These are phyloP conservation scores for Pristionchus japonicus DNA, from an alignment of 2,888 invertebrate genomes.

Conservation along the genomic window DNA sequence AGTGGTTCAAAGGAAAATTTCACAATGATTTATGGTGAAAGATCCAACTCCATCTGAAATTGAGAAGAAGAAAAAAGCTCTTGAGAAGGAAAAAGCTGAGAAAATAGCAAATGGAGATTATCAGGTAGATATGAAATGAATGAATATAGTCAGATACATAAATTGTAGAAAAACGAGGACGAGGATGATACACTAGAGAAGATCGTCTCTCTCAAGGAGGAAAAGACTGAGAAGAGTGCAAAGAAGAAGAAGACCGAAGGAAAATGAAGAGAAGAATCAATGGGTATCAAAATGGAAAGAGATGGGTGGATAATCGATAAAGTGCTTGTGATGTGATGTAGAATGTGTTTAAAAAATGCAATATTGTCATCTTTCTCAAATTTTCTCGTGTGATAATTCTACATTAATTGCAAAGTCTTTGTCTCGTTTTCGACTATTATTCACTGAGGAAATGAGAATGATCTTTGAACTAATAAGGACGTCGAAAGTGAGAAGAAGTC, in stretches of 20 bases:
- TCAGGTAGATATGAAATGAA: neutral
- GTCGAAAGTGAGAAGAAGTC: too few relatives aligned
- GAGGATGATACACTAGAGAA: slow-evolving; percentile 14
- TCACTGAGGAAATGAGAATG: too few relatives aligned
- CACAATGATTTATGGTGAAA: neutral
- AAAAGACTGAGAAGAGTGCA: slow-evolving; percentile 5
- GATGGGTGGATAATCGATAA: slow-evolving; percentile 6
- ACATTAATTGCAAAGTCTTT: too few relatives aligned
- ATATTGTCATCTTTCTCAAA: neutral
- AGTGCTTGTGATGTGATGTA: neutral
- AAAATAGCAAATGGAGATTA: slow-evolving; percentile 16
- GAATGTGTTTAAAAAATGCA: neutral
- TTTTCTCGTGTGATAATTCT: too few relatives aligned
- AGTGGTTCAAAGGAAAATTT: neutral
- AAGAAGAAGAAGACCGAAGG: neutral
- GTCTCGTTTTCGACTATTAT: too few relatives aligned
- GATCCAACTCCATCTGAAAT: neutral
- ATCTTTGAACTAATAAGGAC: too few relatives aligned
- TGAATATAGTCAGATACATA: neutral
- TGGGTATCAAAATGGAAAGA: neutral
- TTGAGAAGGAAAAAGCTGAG: neutral
- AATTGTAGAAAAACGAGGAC: neutral
- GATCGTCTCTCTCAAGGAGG: neutral
- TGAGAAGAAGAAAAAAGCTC: neutral
- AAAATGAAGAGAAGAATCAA: neutral